Evolutionary conservation across 2,888 invertebrate genomes (phyloP).

Genomic region (Scaptomyza parva): DNA sequence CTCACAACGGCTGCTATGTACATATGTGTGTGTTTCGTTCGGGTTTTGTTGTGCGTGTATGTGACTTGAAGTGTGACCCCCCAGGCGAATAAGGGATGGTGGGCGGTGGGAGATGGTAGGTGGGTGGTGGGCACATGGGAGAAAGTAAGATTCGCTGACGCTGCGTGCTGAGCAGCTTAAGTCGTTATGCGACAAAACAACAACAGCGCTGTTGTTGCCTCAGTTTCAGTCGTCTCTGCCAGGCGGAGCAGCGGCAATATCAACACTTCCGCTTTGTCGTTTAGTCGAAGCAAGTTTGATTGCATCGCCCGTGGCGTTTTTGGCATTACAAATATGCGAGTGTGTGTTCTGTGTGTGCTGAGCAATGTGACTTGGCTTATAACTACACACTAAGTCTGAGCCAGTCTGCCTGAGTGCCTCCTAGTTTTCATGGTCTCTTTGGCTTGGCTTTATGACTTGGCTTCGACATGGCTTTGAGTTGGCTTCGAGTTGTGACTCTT

Average conservation of each 20-base stretch:
- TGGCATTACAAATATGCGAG: conserved; percentile 48
- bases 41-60: conserved; percentile 47
- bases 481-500: conserved; percentile 1
- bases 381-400: conserved; percentile 26
- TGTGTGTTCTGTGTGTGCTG: conserved; percentile 9
- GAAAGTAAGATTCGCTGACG: conserved; percentile 64
- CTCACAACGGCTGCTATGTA: conserved; percentile 9
- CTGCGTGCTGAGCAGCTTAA: conserved; percentile 76
- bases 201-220: conserved; percentile 20
- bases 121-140: conserved; percentile 9
- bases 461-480: not conserved
- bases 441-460: conserved; percentile 25
- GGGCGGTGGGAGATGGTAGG: too few species aligned
- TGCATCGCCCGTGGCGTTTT: conserved; percentile 62
- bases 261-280: conserved; percentile 70
- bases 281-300: conserved; percentile 63
- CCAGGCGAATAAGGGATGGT: conserved; percentile 37
- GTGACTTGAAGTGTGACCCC: conserved; percentile 49
- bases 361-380: conserved; percentile 62
- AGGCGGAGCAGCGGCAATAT: conserved; percentile 60
- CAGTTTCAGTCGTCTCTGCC: conserved; percentile 18
- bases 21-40: conserved; percentile 5
- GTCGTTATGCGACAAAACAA: conserved; percentile 72
- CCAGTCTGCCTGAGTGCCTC: conserved; percentile 51
- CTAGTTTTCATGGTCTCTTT: conserved; percentile 20